These are phyloP conservation scores for Zingel zingel DNA, from an alignment of 2,113 vertebrate species.

Conservation along the genomic window DNA sequence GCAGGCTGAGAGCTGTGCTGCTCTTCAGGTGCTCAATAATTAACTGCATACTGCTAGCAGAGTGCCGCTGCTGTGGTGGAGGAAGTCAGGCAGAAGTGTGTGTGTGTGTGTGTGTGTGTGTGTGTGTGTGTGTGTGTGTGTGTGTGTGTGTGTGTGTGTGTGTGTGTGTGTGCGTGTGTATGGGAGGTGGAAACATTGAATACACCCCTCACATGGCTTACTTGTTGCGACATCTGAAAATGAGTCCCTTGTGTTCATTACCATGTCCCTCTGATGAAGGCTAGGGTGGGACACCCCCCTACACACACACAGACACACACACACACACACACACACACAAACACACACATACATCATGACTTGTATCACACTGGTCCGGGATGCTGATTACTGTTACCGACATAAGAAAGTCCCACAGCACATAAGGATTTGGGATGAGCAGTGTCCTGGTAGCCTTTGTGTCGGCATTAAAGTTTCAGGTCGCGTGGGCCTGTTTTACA, in stretches of 20 bases:
- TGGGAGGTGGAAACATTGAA: constrained; percentile 12
- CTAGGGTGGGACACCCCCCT: neutral
- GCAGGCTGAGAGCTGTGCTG: constrained; percentile 57
- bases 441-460: constrained; percentile 53
- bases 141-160: constrained; percentile 4
- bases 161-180: neutral
- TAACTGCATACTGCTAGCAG: constrained; percentile 68
- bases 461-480: constrained; percentile 87
- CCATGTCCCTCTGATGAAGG: constrained; percentile 33
- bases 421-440: constrained; percentile 53
- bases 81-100: constrained; percentile 76
- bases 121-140: too few relatives aligned
- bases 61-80: constrained; percentile 60
- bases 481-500: constrained; percentile 76
- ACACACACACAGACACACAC: neutral
- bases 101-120: neutral
- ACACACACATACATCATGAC: neutral
- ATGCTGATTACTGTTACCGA: constrained; percentile 31
- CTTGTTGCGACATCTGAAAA: constrained; percentile 59
- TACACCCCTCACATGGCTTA: constrained; percentile 20
- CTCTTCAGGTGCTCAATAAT: constrained; percentile 81
- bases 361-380: neutral
- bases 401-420: constrained; percentile 64
- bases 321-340: neutral
- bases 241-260: constrained; percentile 54